A percentile compares a stretch with the other conserved stretches of the same genome.
These are phyloP conservation scores for Hydrozoanthus gracilis DNA, from an alignment of 92 coral and sea anemone species.

Conservation along the genomic window DNA sequence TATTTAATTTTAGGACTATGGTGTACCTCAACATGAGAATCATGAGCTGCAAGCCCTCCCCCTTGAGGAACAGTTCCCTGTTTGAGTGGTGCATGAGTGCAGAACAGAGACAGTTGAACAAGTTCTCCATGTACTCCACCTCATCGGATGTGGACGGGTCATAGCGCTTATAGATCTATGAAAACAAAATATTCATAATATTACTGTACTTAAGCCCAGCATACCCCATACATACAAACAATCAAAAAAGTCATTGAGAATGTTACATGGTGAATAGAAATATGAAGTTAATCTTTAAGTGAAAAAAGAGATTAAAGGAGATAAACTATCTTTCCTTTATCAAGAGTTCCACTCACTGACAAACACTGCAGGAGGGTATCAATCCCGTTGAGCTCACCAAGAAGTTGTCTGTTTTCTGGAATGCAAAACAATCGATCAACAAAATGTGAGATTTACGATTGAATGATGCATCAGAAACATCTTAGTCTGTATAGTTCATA, in stretches of 20 bases:
- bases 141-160: conserved; percentile 95
- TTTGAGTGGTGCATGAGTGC: conserved; percentile 89
- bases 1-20: too few species aligned
- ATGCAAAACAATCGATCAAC: background rate
- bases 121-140: conserved; percentile 96
- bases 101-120: conserved; percentile 95
- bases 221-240: too few species aligned
- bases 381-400: conserved; percentile 95
- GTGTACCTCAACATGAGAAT: conserved; percentile 94
- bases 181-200: background rate
- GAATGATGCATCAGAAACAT: too few species aligned
- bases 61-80: conserved; percentile 92
- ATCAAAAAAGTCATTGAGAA: too few species aligned
- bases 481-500: too few species aligned
- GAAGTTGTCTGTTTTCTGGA: conserved; percentile 87
- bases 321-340: too few species aligned
- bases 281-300: too few species aligned
- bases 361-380: conserved; percentile 93
- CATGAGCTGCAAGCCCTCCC: conserved; percentile 97
- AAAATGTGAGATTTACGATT: too few species aligned
- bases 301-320: too few species aligned
- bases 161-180: conserved; percentile 88
- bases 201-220: background rate
- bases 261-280: too few species aligned
- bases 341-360: conserved; percentile 69